Evolutionary conservation across 2,113 vertebrate species (phyloP).

Genomic region (Nibea albiflora): DNA sequence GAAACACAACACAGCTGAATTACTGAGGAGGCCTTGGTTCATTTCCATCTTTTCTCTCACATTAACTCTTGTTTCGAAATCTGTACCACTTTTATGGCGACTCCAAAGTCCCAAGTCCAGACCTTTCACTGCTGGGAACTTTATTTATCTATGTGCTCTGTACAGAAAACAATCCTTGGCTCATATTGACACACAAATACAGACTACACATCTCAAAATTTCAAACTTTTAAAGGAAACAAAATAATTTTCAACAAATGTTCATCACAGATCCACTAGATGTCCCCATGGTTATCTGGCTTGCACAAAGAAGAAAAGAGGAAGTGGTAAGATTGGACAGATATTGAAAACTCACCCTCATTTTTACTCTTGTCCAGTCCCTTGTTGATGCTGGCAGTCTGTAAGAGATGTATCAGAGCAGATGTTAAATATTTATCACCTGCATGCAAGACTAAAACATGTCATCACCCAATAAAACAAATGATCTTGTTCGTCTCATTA

Average conservation of each 20-base stretch:
- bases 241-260: neutral
- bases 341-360: constrained; percentile 77
- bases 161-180: neutral
- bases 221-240: neutral
- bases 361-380: constrained; percentile 75
- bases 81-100: constrained; percentile 23
- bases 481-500: too few species aligned
- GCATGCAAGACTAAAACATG: neutral
- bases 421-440: neutral
- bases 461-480: neutral
- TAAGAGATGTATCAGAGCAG: constrained; percentile 23
- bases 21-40: neutral
- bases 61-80: constrained; percentile 9
- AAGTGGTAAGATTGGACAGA: neutral
- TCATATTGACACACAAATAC: neutral
- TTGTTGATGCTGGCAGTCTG: constrained; percentile 82
- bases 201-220: neutral
- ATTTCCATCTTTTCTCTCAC: neutral
- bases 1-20: neutral
- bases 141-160: neutral
- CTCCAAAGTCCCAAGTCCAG: constrained; percentile 52
- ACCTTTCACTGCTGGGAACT: constrained; percentile 30
- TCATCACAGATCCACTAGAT: constrained; percentile 46
- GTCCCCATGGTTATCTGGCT: constrained; percentile 24
- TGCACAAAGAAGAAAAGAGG: constrained; percentile 6